Base-by-base conservation (phyloP, 2,797 vertebrate genomes). In the Alca torda region DNA sequence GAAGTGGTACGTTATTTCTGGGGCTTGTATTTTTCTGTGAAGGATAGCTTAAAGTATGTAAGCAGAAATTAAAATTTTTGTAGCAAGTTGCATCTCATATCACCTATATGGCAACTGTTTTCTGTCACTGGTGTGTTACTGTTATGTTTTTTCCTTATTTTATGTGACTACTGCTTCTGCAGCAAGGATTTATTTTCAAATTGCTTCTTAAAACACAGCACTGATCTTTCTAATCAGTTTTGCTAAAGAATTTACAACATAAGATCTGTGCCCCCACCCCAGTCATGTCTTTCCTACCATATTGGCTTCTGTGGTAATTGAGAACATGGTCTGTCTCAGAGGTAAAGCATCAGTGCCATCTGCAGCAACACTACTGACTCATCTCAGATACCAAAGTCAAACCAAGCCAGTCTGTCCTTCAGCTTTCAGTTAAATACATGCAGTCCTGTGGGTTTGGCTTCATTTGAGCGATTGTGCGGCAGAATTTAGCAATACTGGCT, bases 371-470 rank as follows among this genome's bases (percentile, higher is more conserved):
- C 45, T 77, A 11, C 28, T 87, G 74, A 87, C 77, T 95, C 57
- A 86, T 84, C 61, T 90, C 45, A 5, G 53, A 84, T 81, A 81
- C 35, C 37, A 30, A 73, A 69, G 85, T 87, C 78, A 91, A 83
- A 76, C 59, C 11, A 67, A 74, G 50, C 18, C 20, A 51, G 64
- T 43, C 64, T 35, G 73, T 78, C 77, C 61, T 72, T 78, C 57
- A 89, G 80, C 45, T 87, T 96, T 95, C 92, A 81, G 95, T 93
- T 95, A 86, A 84, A 75, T 81, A 78, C 37, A 25, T 93, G 94
- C 89, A 93, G 84, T 90, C 86, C 61, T 89, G 77, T 72, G 45
- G 20, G 81, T 94, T 95, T 94, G 74, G 16, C 91, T 92, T 96
- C 54, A 45, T 94, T 92, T 50, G 1, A 93, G 90, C 65, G 92